A percentile compares a stretch with the other conserved stretches of the same genome.
These are phyloP conservation scores for Drosophila ustulata DNA, from an alignment of 2,888 invertebrate genomes.

Conservation along the genomic window DNA sequence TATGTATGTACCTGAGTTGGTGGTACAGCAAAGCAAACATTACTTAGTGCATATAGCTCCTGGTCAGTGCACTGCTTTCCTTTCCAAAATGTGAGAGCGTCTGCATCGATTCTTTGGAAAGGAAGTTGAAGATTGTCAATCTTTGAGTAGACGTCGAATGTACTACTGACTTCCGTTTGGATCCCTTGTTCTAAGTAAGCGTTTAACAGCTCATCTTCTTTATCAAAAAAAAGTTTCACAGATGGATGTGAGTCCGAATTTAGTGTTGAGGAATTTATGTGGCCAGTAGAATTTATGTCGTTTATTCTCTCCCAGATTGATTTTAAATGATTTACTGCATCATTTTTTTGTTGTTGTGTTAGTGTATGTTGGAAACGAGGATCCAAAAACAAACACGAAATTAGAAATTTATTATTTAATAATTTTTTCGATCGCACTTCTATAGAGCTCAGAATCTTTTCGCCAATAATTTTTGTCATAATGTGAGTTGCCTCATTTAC, in stretches of 20 bases:
- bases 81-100: no score
- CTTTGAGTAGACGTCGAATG: constrained; percentile 21
- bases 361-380: constrained; percentile 40
- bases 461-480: constrained; percentile 17
- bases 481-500: constrained; percentile 15
- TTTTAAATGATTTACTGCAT: constrained; percentile 27
- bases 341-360: constrained; percentile 14
- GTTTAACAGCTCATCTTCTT: constrained; percentile 24
- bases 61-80: no score
- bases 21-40: no score
- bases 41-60: no score
- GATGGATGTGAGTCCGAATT: constrained; percentile 14
- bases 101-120: not conserved
- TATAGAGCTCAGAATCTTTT: constrained; percentile 13
- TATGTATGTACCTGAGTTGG: no score
- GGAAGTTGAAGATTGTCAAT: constrained; percentile 20
- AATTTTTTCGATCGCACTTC: constrained; percentile 14
- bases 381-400: constrained; percentile 34
- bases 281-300: constrained; percentile 10
- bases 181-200: constrained; percentile 15
- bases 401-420: constrained; percentile 21
- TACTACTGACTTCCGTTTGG: not conserved
- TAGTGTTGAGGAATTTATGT: constrained; percentile 10
- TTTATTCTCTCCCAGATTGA: constrained; percentile 22
- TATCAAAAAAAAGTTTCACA: constrained; percentile 13